Evolutionary conservation across 2,797 vertebrate species (phyloP), one percentile per base, ranked within the genome.

Genomic region (Xyrichtys novacula): DNA sequence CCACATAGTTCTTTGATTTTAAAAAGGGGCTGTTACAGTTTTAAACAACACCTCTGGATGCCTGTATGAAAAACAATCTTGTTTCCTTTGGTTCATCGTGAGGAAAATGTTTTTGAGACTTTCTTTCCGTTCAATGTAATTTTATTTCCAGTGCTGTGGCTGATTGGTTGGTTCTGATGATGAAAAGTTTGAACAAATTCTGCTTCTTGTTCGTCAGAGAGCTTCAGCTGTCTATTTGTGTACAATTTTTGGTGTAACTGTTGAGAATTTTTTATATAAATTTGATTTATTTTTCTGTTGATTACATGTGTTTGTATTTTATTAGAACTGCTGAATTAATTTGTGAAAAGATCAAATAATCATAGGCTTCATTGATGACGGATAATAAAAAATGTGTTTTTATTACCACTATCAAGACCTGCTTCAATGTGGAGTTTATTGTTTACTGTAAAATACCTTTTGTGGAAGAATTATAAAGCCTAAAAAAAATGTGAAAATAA

Each of bases 351-450:
- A 76, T 60, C 50, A 61, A 81, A 78, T 78, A 36, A 74, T 74
- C 52, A 62, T 53, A 65, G 55, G 17, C 10, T 80, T 71, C 77
- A 75, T 73, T 70, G 71, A 64, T 63, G 36, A 79, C 57, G 44
- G 54, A 69, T 40, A 88, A 85, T 84, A 80, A 83, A 59, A 28
- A 15, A n/a, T n/a, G n/a, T 31, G 42, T 74, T 77, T 85, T 77
- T 78, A 71, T 65, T 76, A 75, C 60, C 53, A 72, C 50, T 55
- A 23, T 55, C 3, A 20, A 29, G 20, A 10, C 4, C 15, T 43
- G 14, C 7, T 58, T 28, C 67, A 8, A 29, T 47, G 15, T 58
- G 29, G 0, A 5, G 11, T 25, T 57, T 34, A 16, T 42, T 61
- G 14, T 58, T 31, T 46, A 7, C 6, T 31, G 22, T 20, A 4